phyloP scores from a whole-genome alignment of 2,888 invertebrate genomes.

The Drosophila mimica region DNA sequence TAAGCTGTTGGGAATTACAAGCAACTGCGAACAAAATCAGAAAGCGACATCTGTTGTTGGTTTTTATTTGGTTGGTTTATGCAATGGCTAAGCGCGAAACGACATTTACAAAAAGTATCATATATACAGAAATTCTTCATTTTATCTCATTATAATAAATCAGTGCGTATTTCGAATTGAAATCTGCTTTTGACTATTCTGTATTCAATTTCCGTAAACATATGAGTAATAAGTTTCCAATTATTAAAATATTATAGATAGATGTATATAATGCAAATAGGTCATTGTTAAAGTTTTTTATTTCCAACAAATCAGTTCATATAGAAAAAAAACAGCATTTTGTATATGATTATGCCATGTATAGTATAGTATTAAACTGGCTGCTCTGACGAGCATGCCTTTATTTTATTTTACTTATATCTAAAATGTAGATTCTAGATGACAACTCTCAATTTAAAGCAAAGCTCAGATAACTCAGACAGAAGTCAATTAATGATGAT shows the following conservation, averaged over 20 bases:
- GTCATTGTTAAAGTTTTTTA: not conserved
- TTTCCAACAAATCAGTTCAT: not conserved
- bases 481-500: not conserved
- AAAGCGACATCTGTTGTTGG: constrained; percentile 30
- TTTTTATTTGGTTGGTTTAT: not conserved
- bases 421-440: not conserved
- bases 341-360: not conserved
- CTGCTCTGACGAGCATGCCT: not conserved
- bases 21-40: rapidly evolving
- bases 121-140: not conserved
- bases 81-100: not conserved
- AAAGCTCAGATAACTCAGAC: not conserved
- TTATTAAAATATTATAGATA: not conserved
- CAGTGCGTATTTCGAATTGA: not conserved
- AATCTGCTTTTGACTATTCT: not conserved
- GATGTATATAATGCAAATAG: not conserved
- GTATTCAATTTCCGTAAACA: not conserved
- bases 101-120: not conserved
- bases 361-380: not conserved
- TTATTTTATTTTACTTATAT: not conserved
- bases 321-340: not conserved
- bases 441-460: not conserved
- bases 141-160: not conserved
- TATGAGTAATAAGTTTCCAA: not conserved
- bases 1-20: constrained; percentile 68